Evolutionary conservation across 1,140 invertebrate species (phyloP).

Genomic region (Chelonus insularis): DNA sequence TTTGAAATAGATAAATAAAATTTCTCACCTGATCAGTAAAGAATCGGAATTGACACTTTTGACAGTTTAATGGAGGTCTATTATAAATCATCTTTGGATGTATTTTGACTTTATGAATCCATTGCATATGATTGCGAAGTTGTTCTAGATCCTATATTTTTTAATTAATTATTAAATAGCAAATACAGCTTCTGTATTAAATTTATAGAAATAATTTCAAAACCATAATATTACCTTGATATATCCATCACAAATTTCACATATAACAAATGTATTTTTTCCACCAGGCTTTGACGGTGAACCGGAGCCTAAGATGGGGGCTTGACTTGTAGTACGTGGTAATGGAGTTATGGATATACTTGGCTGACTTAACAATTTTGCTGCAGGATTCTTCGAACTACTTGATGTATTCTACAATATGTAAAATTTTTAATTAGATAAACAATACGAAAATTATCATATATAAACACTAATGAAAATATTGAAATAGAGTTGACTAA

Average conservation of each 20-base stretch:
- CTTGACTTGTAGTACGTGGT: constrained; percentile 68
- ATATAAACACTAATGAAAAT: too few species aligned
- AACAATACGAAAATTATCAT: too few species aligned
- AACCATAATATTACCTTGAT: constrained; percentile 69
- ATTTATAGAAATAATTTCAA: constrained; percentile 4
- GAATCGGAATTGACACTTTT: constrained; percentile 91
- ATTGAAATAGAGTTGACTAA: too few species aligned
- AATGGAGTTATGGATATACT: constrained; percentile 91
- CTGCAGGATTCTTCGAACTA: constrained; percentile 56
- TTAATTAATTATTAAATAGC: not conserved
- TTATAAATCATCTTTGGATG: constrained; percentile 96
- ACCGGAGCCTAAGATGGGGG: constrained; percentile 53
- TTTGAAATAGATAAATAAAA: constrained; percentile 6
- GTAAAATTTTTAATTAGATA: not conserved
- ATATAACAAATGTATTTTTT: constrained; percentile 87
- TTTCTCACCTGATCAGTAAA: constrained; percentile 71
- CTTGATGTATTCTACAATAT: constrained; percentile 60
- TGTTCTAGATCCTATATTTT: constrained; percentile 84
- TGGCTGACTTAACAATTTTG: constrained; percentile 71
- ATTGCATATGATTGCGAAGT: constrained; percentile 91
- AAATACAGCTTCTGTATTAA: too few species aligned
- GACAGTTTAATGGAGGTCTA: constrained; percentile 90
- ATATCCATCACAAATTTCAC: constrained; percentile 94
- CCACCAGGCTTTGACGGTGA: constrained; percentile 59
- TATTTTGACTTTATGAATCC: constrained; percentile 95